A percentile compares a stretch with the other conserved stretches of the same genome.
These are phyloP conservation scores for Synanthedon andrenaeformis DNA, from an alignment of 2,888 invertebrate species.

Conservation along the genomic window DNA sequence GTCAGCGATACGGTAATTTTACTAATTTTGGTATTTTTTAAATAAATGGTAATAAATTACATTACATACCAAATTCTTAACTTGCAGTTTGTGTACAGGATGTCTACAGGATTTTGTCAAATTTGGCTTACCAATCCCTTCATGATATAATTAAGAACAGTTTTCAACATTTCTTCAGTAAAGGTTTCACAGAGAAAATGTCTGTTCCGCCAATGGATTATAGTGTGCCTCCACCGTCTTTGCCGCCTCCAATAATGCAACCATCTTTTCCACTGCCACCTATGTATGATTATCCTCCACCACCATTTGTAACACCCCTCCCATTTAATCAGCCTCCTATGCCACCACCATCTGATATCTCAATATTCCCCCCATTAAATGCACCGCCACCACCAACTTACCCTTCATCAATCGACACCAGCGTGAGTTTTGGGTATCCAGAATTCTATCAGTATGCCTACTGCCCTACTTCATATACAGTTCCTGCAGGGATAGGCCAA, in stretches of 20 bases:
- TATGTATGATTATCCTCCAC: slow-evolving; percentile 6
- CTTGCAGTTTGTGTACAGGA: too few species aligned
- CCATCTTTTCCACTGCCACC: slow-evolving; percentile 5
- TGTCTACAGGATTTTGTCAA: too few species aligned
- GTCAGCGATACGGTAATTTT: too few species aligned
- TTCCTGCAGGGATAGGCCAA: not conserved
- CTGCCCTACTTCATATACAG: not conserved
- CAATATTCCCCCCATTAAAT: slow-evolving; percentile 11
- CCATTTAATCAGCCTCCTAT: slow-evolving; percentile 23
- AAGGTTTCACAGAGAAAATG: slow-evolving; percentile 19
- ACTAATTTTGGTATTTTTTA: too few species aligned
- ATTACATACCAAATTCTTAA: too few species aligned
- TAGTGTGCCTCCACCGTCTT: slow-evolving; percentile 26
- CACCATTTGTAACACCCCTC: slow-evolving; percentile 13
- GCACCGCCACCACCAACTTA: slow-evolving; percentile 19
- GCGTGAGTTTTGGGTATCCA: slow-evolving; percentile 11
- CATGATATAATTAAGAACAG: too few species aligned
- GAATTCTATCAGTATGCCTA: not conserved
- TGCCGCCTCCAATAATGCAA: slow-evolving; percentile 11
- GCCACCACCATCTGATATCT: slow-evolving; percentile 2
- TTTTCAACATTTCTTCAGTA: too few species aligned
- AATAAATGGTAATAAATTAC: too few species aligned
- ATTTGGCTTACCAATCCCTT: too few species aligned
- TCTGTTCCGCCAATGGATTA: slow-evolving; percentile 43
- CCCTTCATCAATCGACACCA: slow-evolving; percentile 14